Conservation (phyloP, 2,888 invertebrate genomes). For the Leucophenga montana region DNA sequence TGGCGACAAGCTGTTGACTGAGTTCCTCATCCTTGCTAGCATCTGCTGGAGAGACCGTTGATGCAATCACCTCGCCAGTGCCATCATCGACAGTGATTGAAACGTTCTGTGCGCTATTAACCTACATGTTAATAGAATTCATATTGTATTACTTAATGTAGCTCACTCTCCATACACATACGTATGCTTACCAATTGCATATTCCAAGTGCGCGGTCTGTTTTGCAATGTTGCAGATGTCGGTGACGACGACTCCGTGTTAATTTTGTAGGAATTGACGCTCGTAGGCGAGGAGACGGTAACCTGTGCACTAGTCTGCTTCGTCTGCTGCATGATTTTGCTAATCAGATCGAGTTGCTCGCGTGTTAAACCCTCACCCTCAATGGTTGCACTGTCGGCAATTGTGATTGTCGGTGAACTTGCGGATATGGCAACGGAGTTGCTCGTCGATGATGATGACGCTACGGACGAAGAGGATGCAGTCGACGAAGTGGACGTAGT, state of each 20-base stretch:
- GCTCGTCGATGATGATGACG: constrained; percentile 44
- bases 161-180: neutral
- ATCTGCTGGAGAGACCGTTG: constrained; percentile 57
- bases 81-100: constrained; percentile 66
- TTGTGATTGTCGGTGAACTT: constrained; percentile 63
- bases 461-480: constrained; percentile 69
- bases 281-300: constrained; percentile 70
- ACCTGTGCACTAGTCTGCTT: constrained; percentile 77
- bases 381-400: constrained; percentile 70
- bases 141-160: neutral
- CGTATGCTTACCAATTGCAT: constrained; percentile 73
- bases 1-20: constrained; percentile 61
- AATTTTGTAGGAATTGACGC: constrained; percentile 70
- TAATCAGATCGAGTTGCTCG: constrained; percentile 83
- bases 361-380: constrained; percentile 81
- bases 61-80: constrained; percentile 53
- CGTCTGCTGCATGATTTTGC: constrained; percentile 85
- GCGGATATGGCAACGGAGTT: constrained; percentile 27
- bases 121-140: constrained; percentile 36
- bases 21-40: constrained; percentile 58
- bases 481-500: constrained; percentile 63
- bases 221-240: constrained; percentile 48
- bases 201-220: constrained; percentile 76
- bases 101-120: constrained; percentile 67
- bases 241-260: constrained; percentile 54